Evolutionary conservation across 1,140 invertebrate genomes (phyloP).

Genomic region (Trypoxylus dichotomus): DNA sequence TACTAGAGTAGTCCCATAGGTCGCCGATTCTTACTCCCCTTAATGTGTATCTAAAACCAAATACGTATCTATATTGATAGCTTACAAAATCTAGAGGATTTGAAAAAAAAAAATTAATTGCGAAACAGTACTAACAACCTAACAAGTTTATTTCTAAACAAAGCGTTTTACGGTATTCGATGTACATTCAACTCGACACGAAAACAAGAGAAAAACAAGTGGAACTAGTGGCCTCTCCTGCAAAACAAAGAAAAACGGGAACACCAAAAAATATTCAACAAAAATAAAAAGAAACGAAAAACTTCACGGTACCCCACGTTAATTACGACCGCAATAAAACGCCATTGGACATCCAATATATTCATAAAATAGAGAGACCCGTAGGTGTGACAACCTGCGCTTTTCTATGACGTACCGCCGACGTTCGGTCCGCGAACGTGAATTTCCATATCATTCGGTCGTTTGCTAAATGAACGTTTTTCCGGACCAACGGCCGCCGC

Average conservation of each 20-base stretch:
- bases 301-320: background rate
- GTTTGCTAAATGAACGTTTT: background rate
- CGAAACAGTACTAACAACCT: too few species aligned
- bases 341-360: background rate
- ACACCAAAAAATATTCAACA: background rate
- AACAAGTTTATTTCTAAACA: too few species aligned
- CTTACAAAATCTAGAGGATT: too few species aligned
- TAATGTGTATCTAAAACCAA: too few species aligned
- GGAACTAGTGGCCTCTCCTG: background rate
- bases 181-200: background rate
- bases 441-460: background rate
- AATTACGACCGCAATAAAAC: slow-evolving; percentile 3
- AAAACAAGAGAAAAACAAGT: background rate
- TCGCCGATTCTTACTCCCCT: too few species aligned
- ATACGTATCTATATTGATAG: too few species aligned
- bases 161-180: too few species aligned
- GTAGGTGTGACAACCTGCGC: too few species aligned
- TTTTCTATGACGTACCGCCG: background rate
- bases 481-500: background rate
- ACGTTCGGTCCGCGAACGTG: background rate
- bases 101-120: too few species aligned
- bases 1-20: too few species aligned
- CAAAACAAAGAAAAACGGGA: background rate
- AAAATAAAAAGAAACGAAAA: background rate
- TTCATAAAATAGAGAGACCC: background rate